Evolutionary conservation across 2,113 vertebrate genomes (phyloP).

Genomic region (Bujurquina vittata): DNA sequence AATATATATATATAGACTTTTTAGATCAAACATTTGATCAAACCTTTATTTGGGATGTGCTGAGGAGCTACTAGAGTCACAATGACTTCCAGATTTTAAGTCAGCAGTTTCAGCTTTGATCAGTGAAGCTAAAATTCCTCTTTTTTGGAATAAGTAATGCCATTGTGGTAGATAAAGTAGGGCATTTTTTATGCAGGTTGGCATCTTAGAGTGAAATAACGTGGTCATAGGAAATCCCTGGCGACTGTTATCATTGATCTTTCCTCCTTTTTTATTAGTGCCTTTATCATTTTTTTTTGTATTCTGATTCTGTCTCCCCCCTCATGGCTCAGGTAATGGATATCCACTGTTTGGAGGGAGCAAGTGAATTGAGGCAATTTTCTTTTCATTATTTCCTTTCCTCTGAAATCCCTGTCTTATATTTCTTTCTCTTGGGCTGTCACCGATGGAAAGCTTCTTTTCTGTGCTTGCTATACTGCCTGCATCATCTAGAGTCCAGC

Average conservation of each 20-base stretch:
- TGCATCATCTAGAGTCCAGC: constrained; percentile 6
- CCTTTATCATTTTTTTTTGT: constrained; percentile 19
- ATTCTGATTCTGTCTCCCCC: constrained; percentile 18
- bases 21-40: constrained; percentile 2
- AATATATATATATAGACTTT: neutral
- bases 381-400: constrained; percentile 34
- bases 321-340: constrained; percentile 37
- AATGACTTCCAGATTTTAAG: neutral
- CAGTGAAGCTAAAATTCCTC: constrained; percentile 32
- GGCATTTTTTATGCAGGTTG: constrained; percentile 35
- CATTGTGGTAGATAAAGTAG: constrained; percentile 6
- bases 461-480: neutral
- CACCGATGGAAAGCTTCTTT: constrained; percentile 21
- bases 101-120: constrained; percentile 23
- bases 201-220: constrained; percentile 20
- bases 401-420: constrained; percentile 21
- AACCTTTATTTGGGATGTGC: neutral
- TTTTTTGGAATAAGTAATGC: neutral
- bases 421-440: constrained; percentile 20
- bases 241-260: constrained; percentile 15
- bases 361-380: constrained; percentile 47
- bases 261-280: constrained; percentile 2
- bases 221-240: constrained; percentile 7
- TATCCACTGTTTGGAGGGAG: constrained; percentile 33
- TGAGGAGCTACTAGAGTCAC: neutral